Evolutionary conservation across 1,140 invertebrate genomes (phyloP).

Genomic region (Pseudomyrmex sp.): DNA sequence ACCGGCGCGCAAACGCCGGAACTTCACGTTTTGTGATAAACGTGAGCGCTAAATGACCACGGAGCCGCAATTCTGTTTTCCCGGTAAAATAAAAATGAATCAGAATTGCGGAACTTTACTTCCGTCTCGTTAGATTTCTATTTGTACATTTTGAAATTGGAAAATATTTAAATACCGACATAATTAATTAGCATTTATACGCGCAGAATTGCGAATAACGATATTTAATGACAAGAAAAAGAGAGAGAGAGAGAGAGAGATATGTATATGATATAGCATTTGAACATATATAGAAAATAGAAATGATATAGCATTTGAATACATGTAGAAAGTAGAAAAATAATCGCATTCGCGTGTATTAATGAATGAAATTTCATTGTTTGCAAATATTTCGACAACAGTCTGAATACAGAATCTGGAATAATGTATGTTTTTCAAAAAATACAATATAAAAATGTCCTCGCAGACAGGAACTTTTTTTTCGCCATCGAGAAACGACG

Average conservation of each 20-base stretch:
- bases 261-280: background rate
- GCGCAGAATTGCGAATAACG: conserved; percentile 6
- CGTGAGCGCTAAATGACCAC: background rate
- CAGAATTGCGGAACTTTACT: background rate
- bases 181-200: conserved; percentile 5
- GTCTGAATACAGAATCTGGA: background rate
- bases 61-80: background rate
- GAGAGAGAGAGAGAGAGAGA: too few species aligned
- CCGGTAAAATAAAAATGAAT: background rate
- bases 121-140: background rate
- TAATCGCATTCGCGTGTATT: background rate
- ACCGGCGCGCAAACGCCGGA: background rate
- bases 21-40: conserved; percentile 5
- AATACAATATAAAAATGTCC: background rate
- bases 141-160: background rate
- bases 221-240: background rate
- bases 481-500: background rate
- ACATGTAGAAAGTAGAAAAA: background rate
- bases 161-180: conserved; percentile 7
- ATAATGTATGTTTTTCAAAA: background rate
- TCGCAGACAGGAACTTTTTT: background rate
- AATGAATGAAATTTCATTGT: background rate
- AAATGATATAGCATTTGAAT: conserved; percentile 11
- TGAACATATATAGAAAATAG: background rate
- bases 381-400: background rate